phyloP scores from a whole-genome alignment of 2,113 vertebrate species.

The Hystrix brachyura region DNA sequence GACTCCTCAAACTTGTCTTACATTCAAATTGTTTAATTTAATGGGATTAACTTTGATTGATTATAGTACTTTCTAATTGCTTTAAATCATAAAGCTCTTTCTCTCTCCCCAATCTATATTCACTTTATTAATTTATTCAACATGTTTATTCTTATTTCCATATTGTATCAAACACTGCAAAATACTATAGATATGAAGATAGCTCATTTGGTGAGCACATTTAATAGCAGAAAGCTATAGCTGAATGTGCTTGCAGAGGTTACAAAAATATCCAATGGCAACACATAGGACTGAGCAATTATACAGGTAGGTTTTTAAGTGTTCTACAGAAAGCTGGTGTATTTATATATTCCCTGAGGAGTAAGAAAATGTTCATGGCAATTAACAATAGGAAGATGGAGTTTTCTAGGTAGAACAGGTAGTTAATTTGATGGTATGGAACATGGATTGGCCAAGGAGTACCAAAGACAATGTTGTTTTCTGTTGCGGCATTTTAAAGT shows the following conservation, averaged over 20 bases:
- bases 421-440: not conserved
- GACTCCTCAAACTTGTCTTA: not conserved
- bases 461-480: not conserved
- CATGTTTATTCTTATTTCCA: not conserved
- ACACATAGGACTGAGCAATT: not conserved
- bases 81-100: not conserved
- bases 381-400: not conserved
- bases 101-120: not conserved
- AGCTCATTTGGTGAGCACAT: not conserved
- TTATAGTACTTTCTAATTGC: not conserved
- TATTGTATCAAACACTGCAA: not conserved
- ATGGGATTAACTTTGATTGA: not conserved
- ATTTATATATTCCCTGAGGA: not conserved
- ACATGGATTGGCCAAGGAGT: not conserved
- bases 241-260: not conserved
- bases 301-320: not conserved
- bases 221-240: not conserved
- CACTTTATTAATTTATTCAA: not conserved
- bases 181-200: not conserved
- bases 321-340: not conserved
- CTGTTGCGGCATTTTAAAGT: not conserved
- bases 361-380: not conserved
- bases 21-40: not conserved
- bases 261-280: not conserved
- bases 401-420: conserved; percentile 1